Evolutionary conservation across 2,113 vertebrate species (phyloP).

Genomic region (Cyanoliseus patagonus): DNA sequence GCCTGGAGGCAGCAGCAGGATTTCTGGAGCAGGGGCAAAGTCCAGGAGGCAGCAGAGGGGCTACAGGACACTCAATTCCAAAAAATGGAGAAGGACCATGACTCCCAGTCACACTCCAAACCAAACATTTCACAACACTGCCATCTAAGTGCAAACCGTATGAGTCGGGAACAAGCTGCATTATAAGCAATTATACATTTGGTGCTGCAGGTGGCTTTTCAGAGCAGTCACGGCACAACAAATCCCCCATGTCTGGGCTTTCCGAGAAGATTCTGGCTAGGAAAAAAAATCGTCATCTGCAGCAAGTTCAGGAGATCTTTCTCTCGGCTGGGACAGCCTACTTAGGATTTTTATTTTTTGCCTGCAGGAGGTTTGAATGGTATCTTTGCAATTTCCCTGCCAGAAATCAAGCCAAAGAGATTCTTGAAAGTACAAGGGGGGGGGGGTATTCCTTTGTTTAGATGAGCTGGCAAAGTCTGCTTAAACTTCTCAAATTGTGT

Average conservation of each 20-base stretch:
- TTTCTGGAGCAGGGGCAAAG: neutral
- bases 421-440: neutral
- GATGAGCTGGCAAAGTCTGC: neutral
- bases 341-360: neutral
- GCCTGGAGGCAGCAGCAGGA: neutral
- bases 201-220: neutral
- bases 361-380: neutral
- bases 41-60: neutral
- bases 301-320: neutral
- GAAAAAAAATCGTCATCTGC: neutral
- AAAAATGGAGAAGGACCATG: neutral
- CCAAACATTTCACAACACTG: neutral
- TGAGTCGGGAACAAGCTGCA: neutral
- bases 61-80: neutral
- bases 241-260: neutral
- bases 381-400: neutral
- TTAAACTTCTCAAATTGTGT: neutral
- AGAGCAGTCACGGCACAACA: neutral
- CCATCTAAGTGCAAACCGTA: neutral
- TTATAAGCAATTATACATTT: neutral
- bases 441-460: neutral
- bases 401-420: neutral
- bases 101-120: neutral
- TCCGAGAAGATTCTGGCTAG: neutral
- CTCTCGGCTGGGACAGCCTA: neutral